Conservation (phyloP, 2,797 vertebrate genomes). For the Melanogrammus aeglefinus region DNA sequence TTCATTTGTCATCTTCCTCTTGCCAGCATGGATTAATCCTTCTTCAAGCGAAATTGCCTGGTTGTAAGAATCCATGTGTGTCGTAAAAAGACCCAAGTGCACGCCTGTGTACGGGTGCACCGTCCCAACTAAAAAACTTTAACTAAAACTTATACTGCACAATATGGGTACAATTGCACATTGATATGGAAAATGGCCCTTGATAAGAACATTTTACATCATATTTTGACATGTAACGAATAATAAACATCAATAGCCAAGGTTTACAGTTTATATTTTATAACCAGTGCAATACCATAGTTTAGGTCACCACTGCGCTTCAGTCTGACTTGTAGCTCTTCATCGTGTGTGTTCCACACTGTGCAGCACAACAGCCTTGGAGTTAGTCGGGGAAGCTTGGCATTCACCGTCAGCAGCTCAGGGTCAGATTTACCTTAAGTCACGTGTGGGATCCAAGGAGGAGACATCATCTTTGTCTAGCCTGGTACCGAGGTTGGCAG, state of each 20-base stretch:
- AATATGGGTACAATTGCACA: not conserved
- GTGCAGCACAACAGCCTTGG: not conserved
- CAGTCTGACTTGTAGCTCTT: not conserved
- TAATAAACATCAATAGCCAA: not conserved
- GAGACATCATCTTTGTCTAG: constrained; percentile 42
- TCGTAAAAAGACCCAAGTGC: too few species aligned
- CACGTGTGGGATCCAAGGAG: constrained; percentile 49
- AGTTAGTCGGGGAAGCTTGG: not conserved
- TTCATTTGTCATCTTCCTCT: constrained; percentile 35
- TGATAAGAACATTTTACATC: not conserved
- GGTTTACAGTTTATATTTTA: not conserved
- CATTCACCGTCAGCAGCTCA: not conserved
- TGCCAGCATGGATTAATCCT: constrained; percentile 32
- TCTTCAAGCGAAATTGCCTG: too few species aligned
- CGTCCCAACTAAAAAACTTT: not conserved
- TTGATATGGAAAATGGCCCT: not conserved
- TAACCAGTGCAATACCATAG: not conserved
- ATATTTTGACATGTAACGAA: not conserved
- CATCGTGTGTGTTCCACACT: not conserved
- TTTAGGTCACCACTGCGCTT: not conserved
- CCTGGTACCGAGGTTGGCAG: constrained; percentile 26
- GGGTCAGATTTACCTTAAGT: constrained; percentile 40
- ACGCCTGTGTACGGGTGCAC: too few species aligned
- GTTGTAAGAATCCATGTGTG: not conserved
- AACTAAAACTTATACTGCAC: not conserved